Conservation (phyloP, 1,140 invertebrate genomes). For the Formica exsecta region DNA sequence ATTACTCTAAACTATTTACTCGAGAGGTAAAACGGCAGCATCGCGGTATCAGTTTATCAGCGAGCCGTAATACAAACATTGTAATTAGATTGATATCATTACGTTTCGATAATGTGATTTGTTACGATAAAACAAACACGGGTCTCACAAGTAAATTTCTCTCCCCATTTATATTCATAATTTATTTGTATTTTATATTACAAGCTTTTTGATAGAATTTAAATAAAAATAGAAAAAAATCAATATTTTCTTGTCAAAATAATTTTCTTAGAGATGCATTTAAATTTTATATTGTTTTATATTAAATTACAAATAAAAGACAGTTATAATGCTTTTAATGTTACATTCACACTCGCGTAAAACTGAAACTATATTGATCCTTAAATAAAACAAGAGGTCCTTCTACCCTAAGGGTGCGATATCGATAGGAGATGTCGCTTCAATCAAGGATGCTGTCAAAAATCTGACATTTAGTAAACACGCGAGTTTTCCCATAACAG, state of each 20-base stretch:
- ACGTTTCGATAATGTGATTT: not conserved
- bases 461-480: not conserved
- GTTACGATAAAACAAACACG: not conserved
- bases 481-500: not conserved
- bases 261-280: conserved; percentile 4
- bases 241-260: not conserved
- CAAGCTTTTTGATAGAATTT: not conserved
- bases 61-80: conserved; percentile 13
- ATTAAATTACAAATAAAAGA: not conserved
- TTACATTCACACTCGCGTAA: not conserved
- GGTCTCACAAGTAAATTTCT: not conserved
- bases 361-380: not conserved
- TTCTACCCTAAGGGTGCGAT: not conserved
- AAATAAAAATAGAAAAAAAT: not conserved
- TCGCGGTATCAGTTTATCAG: conserved; percentile 22
- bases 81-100: not conserved
- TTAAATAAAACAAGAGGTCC: not conserved
- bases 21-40: conserved; percentile 32
- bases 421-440: conserved; percentile 40
- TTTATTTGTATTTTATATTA: not conserved
- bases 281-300: not conserved
- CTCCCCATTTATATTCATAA: not conserved
- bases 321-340: not conserved
- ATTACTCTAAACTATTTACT: not conserved
- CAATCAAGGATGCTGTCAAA: not conserved